Base-by-base conservation (phyloP, 2,797 vertebrate genomes). In the Gambusia yucatana region DNA sequence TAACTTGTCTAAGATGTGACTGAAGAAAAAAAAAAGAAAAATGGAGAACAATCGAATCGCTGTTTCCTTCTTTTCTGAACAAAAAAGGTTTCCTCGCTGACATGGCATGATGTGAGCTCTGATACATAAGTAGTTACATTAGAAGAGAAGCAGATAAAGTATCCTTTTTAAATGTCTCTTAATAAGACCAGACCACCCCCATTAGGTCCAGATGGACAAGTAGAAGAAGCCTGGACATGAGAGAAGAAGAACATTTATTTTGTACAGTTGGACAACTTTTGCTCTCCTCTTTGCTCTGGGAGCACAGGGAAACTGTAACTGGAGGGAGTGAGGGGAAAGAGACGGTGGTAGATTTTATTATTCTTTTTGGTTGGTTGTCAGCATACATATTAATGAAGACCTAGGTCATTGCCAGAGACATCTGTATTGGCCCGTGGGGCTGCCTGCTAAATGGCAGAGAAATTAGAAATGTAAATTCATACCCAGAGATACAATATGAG, bases 1-100 rank as follows among this genome's bases (percentile, higher is more conserved):
- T 95, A 95, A 96, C 94, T 93, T 95, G 93, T 95, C 93, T 94
- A 94, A 94, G 93, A 95, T 94, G 91, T 94, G 94, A 94, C 91
- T 87, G 75, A 84, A 88, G 82, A 84, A 87, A 89, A 33, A 33
- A 33, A 77, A 67, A 85, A 83, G 77, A 81, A 86, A 86, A 86
- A 82, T 39, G 57, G 59, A 1, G 84, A 93, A 95, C 94, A 95
- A 95, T 94, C 86, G 83, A 91, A 89, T 93, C 89, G 88, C 90
- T 96, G 94, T 96, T 93, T 93, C 89, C 89, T 87, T 81, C 73
- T 84, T 78, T 82, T 74, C 20, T 25, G 63, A 84, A 93, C 92
- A 95, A 94, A 92, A 88, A 86, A 91, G 77, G 82, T 90, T 93
- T 90, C 89, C 90, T 91, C 74, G 79, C 84, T 90, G 90, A 93